These are phyloP conservation scores for Dicrurus megarhynchus DNA, from an alignment of 2,113 vertebrate species.

Conservation along the genomic window DNA sequence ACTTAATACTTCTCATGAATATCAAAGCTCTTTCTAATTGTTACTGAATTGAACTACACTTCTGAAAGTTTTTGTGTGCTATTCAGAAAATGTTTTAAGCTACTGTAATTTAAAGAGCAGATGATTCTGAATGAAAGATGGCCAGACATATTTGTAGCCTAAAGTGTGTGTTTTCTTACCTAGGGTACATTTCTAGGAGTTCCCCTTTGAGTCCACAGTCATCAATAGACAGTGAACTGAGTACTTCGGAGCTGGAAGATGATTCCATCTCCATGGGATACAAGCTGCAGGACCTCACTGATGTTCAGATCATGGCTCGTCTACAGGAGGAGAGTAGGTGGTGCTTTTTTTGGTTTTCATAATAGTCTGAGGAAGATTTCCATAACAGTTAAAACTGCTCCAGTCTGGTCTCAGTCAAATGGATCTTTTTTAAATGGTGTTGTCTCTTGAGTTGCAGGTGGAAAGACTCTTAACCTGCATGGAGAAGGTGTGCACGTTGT, in stretches of 20 bases:
- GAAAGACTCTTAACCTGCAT: background rate
- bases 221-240: constrained; percentile 92
- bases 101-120: background rate
- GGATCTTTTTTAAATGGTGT: background rate
- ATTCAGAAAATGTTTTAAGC: background rate
- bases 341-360: background rate
- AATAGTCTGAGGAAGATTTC: background rate
- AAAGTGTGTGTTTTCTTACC: background rate
- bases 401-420: background rate
- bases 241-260: constrained; percentile 89
- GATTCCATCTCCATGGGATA: constrained; percentile 94
- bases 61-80: background rate
- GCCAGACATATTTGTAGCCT: background rate
- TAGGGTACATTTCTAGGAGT: constrained; percentile 79
- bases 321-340: constrained; percentile 97
- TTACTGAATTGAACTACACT: background rate
- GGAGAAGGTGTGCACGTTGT: fast-evolving
- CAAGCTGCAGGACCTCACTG: constrained; percentile 96
- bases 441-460: background rate
- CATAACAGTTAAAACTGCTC: background rate
- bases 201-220: constrained; percentile 91
- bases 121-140: background rate
- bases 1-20: background rate
- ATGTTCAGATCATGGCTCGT: constrained; percentile 98
- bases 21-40: background rate